Evolutionary conservation across 2,888 invertebrate genomes (phyloP).

Genomic region (Leptogaster cylindrica): DNA sequence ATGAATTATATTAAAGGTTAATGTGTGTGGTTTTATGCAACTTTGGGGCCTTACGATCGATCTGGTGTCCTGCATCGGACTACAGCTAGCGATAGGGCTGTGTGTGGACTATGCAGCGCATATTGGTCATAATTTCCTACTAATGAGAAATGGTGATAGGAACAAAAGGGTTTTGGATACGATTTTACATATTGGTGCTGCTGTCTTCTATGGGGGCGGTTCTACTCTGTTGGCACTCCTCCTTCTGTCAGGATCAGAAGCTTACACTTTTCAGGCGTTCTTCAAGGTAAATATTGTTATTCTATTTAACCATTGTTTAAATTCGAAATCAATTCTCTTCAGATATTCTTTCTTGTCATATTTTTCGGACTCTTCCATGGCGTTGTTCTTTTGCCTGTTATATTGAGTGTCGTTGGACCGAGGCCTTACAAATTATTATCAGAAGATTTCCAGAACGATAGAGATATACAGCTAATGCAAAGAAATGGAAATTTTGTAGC

Average conservation of each 20-base stretch:
- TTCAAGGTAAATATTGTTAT: conserved; percentile 63
- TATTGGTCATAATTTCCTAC: conserved; percentile 80
- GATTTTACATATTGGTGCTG: conserved; percentile 75
- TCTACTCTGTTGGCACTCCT: conserved; percentile 77
- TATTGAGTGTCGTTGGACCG: conserved; percentile 77
- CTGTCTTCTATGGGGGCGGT: conserved; percentile 78
- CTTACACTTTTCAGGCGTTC: conserved; percentile 79
- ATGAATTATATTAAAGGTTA: conserved; percentile 58
- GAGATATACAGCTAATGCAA: conserved; percentile 44
- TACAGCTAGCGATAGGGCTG: conserved; percentile 80
- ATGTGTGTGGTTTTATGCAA: conserved; percentile 80
- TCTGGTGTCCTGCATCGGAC: conserved; percentile 79
- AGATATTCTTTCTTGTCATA: conserved; percentile 80
- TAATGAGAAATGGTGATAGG: conserved; percentile 64
- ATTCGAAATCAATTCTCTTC: conserved; percentile 55
- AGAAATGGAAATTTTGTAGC: neutral
- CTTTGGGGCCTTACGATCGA: conserved; percentile 84
- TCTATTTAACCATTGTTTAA: neutral
- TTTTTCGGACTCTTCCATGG: conserved; percentile 81
- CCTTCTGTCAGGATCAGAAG: conserved; percentile 72
- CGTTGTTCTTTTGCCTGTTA: conserved; percentile 74
- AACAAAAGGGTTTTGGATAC: conserved; percentile 70
- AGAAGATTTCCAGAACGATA: conserved; percentile 2
- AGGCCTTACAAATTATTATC: conserved; percentile 58
- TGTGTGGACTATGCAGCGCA: conserved; percentile 86